Evolutionary conservation across 2,797 vertebrate species (phyloP).

Genomic region (Remorina albescens): DNA sequence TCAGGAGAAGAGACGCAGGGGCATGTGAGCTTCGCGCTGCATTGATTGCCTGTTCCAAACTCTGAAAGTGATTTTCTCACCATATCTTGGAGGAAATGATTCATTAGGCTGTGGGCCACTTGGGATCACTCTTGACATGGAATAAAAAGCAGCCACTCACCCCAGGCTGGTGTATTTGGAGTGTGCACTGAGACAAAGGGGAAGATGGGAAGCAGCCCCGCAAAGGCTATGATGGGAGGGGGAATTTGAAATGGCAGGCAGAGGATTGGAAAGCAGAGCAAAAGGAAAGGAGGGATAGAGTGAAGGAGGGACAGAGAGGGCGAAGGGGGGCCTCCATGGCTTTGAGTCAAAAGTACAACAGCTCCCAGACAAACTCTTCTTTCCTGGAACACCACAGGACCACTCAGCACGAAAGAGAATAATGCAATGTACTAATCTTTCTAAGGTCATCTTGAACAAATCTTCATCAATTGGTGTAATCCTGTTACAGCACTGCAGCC

Average conservation of each 20-base stretch:
- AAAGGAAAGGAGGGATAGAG: constrained; percentile 45
- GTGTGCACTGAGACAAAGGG: constrained; percentile 55
- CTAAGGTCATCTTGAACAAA: constrained; percentile 67
- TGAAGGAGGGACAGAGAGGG: constrained; percentile 35
- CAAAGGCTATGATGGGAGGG: constrained; percentile 30
- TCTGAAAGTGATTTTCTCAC: constrained; percentile 80
- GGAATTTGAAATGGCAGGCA: constrained; percentile 20
- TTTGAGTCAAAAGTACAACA: constrained; percentile 64
- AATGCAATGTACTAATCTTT: constrained; percentile 50
- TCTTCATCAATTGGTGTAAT: constrained; percentile 46
- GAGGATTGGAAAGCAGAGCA: constrained; percentile 23
- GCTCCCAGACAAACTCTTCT: constrained; percentile 66
- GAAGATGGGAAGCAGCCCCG: constrained; percentile 65
- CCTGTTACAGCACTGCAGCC: constrained; percentile 29
- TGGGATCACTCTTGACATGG: constrained; percentile 70
- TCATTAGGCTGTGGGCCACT: constrained; percentile 72
- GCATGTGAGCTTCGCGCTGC: constrained; percentile 51
- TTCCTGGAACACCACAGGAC: constrained; percentile 73
- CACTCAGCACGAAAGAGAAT: constrained; percentile 53
- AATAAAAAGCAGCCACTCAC: constrained; percentile 80
- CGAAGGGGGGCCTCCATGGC: constrained; percentile 55
- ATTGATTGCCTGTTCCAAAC: constrained; percentile 52
- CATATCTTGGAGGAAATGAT: constrained; percentile 80
- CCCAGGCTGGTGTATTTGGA: constrained; percentile 68
- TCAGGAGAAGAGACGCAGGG: constrained; percentile 30